Evolutionary conservation across 2,888 invertebrate species (phyloP).

Genomic region (Eristalinus sepulchralis): DNA sequence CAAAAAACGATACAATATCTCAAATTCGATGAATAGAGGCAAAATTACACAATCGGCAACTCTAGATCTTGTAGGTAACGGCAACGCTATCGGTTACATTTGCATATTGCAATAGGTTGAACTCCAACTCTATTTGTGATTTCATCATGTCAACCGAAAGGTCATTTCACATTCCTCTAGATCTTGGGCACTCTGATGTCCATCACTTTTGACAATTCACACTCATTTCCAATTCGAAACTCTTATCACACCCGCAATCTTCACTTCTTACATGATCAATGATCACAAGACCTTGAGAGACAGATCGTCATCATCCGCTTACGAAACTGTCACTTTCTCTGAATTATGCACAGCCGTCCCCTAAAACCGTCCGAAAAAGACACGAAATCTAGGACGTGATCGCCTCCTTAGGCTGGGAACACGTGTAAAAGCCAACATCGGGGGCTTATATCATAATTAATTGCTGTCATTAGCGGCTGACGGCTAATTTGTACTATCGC

Average conservation of each 20-base stretch:
- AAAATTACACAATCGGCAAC: no score
- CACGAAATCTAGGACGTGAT: background rate
- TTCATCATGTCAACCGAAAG: background rate
- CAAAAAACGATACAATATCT: no score
- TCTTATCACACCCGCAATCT: background rate
- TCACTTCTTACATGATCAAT: background rate
- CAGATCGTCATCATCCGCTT: background rate
- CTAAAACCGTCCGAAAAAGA: background rate
- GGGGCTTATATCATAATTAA: slow-evolving; percentile 17
- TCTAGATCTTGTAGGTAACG: no score
- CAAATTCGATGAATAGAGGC: no score
- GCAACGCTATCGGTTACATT: no score
- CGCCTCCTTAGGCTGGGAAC: background rate
- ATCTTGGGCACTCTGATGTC: background rate
- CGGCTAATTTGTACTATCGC: slow-evolving; percentile 12
- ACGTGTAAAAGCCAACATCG: background rate
- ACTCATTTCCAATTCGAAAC: background rate
- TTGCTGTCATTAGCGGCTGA: slow-evolving; percentile 22
- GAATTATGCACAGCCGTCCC: background rate
- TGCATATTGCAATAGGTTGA: no score
- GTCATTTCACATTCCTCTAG: background rate
- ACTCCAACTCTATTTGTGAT: background rate
- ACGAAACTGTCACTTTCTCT: slow-evolving; percentile 5
- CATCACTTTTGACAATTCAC: background rate
- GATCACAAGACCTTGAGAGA: background rate